phyloP scores from a whole-genome alignment of 2,113 vertebrate genomes.

The Zonotrichia leucophrys region DNA sequence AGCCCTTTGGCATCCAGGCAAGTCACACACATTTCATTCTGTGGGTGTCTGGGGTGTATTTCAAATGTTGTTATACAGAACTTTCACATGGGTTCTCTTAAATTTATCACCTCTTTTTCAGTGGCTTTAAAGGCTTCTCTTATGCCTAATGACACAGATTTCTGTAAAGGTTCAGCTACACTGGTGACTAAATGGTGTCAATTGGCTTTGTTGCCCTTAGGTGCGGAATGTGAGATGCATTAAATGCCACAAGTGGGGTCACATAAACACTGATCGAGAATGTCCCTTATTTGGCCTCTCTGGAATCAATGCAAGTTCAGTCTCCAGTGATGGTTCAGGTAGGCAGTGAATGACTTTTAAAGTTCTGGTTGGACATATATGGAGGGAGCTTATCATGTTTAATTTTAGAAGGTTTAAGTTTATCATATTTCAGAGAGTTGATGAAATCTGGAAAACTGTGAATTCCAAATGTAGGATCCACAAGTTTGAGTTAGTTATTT shows the following conservation, averaged over 20 bases:
- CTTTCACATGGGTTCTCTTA: constrained; percentile 1
- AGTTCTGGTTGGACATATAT: background rate
- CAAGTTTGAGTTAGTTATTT: background rate
- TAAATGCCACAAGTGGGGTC: constrained; percentile 99
- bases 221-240: constrained; percentile 98
- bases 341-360: background rate
- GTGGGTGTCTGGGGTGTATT: constrained; percentile 37
- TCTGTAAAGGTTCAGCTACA: background rate
- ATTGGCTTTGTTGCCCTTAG: constrained; percentile 50
- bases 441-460: background rate
- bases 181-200: background rate
- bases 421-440: background rate
- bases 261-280: constrained; percentile 97
- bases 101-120: background rate
- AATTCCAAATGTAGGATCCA: background rate
- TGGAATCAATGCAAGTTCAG: constrained; percentile 96
- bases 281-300: constrained; percentile 97
- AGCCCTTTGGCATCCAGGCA: constrained; percentile 98
- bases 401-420: background rate
- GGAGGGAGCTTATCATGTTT: background rate
- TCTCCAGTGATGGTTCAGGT: constrained; percentile 84
- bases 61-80: constrained; percentile 7
- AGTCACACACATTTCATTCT: constrained; percentile 54
- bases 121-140: background rate
- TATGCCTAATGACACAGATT: background rate